Conservation (phyloP, 2,888 invertebrate genomes). For the Dynastes hyllus region DNA sequence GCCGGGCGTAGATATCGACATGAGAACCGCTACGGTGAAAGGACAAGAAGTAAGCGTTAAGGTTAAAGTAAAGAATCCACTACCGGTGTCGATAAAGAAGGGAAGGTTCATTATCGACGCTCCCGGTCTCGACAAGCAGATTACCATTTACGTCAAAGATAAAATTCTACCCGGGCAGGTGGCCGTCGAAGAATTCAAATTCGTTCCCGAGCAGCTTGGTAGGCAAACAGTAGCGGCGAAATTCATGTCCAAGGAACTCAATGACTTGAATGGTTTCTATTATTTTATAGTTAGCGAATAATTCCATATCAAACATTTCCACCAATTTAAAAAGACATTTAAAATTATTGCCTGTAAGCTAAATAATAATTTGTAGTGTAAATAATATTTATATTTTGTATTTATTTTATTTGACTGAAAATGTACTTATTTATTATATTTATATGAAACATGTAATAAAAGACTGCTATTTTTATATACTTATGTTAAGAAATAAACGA, state of each 20-base stretch:
- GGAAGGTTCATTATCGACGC: constrained; percentile 85
- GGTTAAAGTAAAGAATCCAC: constrained; percentile 81
- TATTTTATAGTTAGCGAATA: constrained; percentile 76
- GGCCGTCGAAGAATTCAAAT: constrained; percentile 76
- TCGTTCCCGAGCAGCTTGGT: constrained; percentile 84
- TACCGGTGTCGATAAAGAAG: constrained; percentile 82
- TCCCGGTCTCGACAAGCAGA: constrained; percentile 81
- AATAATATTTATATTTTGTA: too few relatives aligned
- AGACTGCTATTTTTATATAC: too few relatives aligned
- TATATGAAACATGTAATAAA: too few relatives aligned
- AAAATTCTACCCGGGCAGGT: constrained; percentile 77
- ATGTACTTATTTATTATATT: too few relatives aligned
- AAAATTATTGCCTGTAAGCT: too few relatives aligned
- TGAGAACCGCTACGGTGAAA: constrained; percentile 73
- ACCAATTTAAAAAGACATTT: neutral
- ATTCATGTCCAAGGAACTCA: constrained; percentile 86
- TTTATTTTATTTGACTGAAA: too few relatives aligned
- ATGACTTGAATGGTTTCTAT: constrained; percentile 88
- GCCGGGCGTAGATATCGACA: constrained; percentile 84
- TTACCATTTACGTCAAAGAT: constrained; percentile 79
- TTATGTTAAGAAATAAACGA: too few relatives aligned
- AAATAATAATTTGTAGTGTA: too few relatives aligned
- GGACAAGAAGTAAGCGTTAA: constrained; percentile 72
- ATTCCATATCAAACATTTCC: neutral
- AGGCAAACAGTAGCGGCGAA: constrained; percentile 86